Percentiles rank a stretch among this genome's conserved stretches.
These are phyloP conservation scores for Elgaria multicarinata DNA, from an alignment of 2,113 vertebrate genomes.

Conservation along the genomic window DNA sequence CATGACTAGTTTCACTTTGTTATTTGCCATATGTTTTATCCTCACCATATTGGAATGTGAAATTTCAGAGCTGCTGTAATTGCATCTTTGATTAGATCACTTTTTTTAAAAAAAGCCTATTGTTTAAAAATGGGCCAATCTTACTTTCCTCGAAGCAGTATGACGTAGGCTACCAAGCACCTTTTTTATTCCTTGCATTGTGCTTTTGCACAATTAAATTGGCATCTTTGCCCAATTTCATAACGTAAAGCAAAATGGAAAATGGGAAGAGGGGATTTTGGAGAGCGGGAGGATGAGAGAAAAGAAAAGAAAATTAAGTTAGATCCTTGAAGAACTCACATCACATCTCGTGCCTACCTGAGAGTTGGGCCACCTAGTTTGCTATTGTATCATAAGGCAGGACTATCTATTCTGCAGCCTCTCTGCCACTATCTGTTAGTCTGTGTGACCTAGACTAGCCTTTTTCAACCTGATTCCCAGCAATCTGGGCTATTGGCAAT, in stretches of 20 bases:
- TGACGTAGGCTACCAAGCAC: background rate
- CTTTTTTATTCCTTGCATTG: background rate
- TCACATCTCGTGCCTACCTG: background rate
- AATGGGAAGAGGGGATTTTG: background rate
- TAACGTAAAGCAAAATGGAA: background rate
- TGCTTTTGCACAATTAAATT: background rate
- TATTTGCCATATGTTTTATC: constrained; percentile 37
- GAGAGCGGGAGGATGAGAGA: background rate
- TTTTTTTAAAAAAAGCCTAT: constrained; percentile 18
- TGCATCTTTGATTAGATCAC: constrained; percentile 51
- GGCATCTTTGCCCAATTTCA: background rate
- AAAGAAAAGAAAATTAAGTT: background rate
- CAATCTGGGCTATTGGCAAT: too few relatives aligned
- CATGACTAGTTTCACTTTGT: constrained; percentile 41
- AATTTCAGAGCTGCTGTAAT: constrained; percentile 41
- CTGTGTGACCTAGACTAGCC: too few relatives aligned
- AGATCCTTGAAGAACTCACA: background rate
- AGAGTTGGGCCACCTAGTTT: too few relatives aligned
- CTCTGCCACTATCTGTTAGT: too few relatives aligned
- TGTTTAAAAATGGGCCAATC: constrained; percentile 19
- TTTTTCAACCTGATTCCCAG: too few relatives aligned
- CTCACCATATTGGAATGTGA: constrained; percentile 33
- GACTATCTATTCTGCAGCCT: too few relatives aligned
- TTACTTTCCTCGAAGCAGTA: background rate
- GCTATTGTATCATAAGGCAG: too few relatives aligned